Conservation (phyloP, 2,113 vertebrate species). For the Apodemus sylvaticus region DNA sequence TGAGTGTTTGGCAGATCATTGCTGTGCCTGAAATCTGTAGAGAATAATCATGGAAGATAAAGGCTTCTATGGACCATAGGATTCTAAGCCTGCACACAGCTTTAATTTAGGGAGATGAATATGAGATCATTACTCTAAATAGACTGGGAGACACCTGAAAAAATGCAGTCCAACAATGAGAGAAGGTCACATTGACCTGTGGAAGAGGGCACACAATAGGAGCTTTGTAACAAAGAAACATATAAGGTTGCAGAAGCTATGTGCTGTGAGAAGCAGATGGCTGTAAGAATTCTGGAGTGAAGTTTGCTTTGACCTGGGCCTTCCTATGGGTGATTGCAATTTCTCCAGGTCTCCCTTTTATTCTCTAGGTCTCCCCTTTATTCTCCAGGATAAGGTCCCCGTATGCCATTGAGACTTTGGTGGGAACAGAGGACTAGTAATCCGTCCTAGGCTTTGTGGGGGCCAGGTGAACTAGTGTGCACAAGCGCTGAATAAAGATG, state of each 20-base stretch:
- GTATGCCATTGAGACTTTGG: neutral
- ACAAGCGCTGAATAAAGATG: neutral
- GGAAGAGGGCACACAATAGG: accelerated
- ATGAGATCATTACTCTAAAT: neutral
- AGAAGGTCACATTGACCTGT: neutral
- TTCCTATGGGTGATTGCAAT: neutral
- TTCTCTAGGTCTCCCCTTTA: neutral
- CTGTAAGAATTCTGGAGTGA: neutral
- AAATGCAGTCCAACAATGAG: neutral
- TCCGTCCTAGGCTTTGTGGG: neutral
- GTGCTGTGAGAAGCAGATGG: neutral
- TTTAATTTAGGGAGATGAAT: neutral
- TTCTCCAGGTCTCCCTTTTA: neutral
- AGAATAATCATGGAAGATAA: neutral
- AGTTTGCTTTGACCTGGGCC: neutral
- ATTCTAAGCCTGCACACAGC: neutral
- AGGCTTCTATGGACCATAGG: neutral
- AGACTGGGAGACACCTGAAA: neutral
- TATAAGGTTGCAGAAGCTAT: neutral
- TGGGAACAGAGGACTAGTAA: neutral
- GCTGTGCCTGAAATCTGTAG: neutral
- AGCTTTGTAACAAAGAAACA: neutral
- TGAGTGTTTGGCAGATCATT: neutral
- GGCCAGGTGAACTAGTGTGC: neutral
- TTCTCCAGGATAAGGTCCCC: neutral